Evolutionary conservation across 2,888 invertebrate genomes (phyloP).

Genomic region (Melanargia galathea): DNA sequence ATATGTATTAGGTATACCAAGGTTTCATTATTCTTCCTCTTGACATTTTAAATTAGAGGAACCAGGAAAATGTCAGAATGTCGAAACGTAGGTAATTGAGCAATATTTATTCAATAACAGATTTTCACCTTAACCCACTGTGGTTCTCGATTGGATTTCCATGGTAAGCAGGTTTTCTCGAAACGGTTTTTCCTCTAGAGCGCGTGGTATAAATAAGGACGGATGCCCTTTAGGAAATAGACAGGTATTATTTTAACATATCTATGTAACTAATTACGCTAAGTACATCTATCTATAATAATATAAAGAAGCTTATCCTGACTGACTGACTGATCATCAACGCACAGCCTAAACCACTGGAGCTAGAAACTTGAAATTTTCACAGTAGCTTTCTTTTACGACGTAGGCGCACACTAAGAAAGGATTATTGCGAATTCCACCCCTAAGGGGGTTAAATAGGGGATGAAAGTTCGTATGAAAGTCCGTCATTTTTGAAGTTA

Average conservation of each 20-base stretch:
- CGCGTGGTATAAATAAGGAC: neutral
- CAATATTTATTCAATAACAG: slow-evolving; percentile 17
- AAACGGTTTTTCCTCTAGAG: slow-evolving; percentile 2
- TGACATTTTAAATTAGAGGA: slow-evolving; percentile 1
- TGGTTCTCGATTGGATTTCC: slow-evolving; percentile 9
- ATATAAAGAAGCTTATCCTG: too few species aligned
- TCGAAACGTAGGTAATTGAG: neutral
- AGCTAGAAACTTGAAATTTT: too few species aligned
- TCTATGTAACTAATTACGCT: too few species aligned
- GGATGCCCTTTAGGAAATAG: slow-evolving; percentile 9
- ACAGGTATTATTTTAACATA: neutral
- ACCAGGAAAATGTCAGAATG: slow-evolving; percentile 8
- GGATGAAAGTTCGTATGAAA: too few species aligned
- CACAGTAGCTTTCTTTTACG: too few species aligned
- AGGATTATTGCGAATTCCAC: too few species aligned
- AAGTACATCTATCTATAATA: too few species aligned
- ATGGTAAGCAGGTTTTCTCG: slow-evolving; percentile 7
- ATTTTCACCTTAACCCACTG: slow-evolving; percentile 17
- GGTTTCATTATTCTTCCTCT: neutral
- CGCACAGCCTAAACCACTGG: too few species aligned
- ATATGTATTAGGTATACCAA: neutral
- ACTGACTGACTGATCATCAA: too few species aligned
- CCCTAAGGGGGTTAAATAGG: too few species aligned
- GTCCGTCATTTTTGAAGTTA: too few species aligned
- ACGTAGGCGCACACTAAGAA: too few species aligned